Conservation (phyloP, 2,113 vertebrate species). For the Malaclemys terrapin region DNA sequence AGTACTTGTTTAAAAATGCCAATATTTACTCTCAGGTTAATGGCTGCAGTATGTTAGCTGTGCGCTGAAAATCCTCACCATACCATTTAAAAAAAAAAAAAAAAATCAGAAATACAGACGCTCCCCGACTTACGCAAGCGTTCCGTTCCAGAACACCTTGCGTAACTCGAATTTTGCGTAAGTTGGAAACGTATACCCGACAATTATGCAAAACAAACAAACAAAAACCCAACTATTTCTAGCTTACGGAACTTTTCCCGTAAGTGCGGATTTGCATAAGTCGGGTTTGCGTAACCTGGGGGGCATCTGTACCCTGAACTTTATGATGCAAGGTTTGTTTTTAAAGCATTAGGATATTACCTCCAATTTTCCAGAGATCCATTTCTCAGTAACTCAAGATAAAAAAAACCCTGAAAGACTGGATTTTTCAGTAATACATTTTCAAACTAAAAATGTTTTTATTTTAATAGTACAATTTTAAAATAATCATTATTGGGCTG, state of each 20-base stretch:
- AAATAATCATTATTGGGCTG: neutral
- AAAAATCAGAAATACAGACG: neutral
- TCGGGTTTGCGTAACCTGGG: no score
- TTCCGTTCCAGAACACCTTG: no score
- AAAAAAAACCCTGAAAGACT: neutral
- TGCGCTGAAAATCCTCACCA: neutral
- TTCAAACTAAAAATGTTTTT: neutral
- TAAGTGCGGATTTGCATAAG: no score
- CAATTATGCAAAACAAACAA: no score
- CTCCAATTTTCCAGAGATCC: neutral
- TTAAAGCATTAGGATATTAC: neutral
- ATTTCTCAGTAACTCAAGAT: neutral
- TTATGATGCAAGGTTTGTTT: neutral
- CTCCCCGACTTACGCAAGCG: no score
- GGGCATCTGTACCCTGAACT: neutral
- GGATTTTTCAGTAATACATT: neutral
- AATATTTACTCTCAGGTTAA: constrained; percentile 18
- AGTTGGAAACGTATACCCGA: no score
- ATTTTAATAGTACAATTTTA: neutral
- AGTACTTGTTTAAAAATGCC: neutral
- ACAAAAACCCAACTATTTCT: no score
- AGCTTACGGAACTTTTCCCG: no score
- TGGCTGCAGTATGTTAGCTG: rapidly evolving
- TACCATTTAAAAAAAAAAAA: neutral
- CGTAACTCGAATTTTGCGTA: no score